phyloP scores from a whole-genome alignment of 2,888 invertebrate species.

The Alloplasta piceator region DNA sequence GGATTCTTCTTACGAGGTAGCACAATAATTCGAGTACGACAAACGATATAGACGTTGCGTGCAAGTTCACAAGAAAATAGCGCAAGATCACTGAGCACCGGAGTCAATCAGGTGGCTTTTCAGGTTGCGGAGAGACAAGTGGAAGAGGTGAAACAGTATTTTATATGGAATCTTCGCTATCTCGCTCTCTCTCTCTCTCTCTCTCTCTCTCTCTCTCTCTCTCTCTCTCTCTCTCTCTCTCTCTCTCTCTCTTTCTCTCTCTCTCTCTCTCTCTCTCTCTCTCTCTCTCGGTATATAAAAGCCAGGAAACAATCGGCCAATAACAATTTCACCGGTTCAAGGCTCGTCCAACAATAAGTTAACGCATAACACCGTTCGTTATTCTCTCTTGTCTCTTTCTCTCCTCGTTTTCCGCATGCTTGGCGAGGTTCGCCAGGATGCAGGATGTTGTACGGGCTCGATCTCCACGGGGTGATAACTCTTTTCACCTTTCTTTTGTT shows the following conservation, averaged over 20 bases:
- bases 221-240: background rate
- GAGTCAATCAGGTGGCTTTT: constrained; percentile 47
- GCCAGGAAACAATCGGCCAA: constrained; percentile 66
- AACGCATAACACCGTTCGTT: constrained; percentile 2
- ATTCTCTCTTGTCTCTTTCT: constrained; percentile 16
- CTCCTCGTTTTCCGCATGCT: constrained; percentile 20
- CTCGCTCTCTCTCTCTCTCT: background rate
- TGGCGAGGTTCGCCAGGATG: constrained; percentile 57
- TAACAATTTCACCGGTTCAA: constrained; percentile 67
- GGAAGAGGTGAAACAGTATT: constrained; percentile 28
- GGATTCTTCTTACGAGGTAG: too few species aligned
- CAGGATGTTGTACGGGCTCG: constrained; percentile 73
- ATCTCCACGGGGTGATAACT: constrained; percentile 78
- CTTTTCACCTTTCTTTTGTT: constrained; percentile 83
- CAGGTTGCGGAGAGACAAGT: constrained; percentile 39
- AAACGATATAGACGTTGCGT: constrained; percentile 29
- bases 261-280: background rate
- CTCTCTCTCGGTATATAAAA: constrained; percentile 33
- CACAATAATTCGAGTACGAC: constrained; percentile 42
- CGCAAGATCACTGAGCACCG: too few species aligned
- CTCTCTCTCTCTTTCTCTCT: background rate
- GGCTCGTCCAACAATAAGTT: constrained; percentile 59
- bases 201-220: background rate
- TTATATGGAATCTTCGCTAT: background rate
- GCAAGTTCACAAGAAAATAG: constrained; percentile 14